Evolutionary conservation across 2,113 vertebrate genomes (phyloP).

Genomic region (Tachysurus vachellii): DNA sequence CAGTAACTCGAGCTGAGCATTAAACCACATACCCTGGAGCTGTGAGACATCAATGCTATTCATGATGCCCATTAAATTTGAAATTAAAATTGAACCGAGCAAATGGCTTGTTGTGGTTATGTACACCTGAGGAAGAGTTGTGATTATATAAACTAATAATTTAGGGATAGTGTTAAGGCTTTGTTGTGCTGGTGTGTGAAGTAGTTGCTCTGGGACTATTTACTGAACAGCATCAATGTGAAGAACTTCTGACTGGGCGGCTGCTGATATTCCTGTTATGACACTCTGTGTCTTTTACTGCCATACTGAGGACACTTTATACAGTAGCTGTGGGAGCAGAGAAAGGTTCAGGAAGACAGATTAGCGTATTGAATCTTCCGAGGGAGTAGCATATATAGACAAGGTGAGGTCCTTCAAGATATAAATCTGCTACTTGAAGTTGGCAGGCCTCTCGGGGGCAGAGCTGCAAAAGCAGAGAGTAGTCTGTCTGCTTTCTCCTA

Average conservation of each 20-base stretch:
- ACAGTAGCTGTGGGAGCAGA: background rate
- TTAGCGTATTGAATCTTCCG: constrained; percentile 15
- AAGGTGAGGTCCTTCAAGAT: constrained; percentile 23
- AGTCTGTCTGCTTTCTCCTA: constrained; percentile 28
- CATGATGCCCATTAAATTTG: background rate
- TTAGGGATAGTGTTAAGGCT: background rate
- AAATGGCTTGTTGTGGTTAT: background rate
- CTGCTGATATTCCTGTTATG: background rate
- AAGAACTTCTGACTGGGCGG: background rate
- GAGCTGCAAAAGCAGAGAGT: background rate
- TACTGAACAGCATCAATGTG: background rate
- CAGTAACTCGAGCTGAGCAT: background rate
- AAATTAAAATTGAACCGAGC: too few relatives aligned
- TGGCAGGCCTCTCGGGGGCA: constrained; percentile 4
- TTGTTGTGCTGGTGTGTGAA: background rate
- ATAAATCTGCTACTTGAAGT: constrained; percentile 30
- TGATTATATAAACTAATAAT: background rate
- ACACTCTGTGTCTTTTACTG: constrained; percentile 22
- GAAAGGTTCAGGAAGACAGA: constrained; percentile 8
- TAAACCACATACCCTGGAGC: background rate
- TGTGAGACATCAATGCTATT: background rate
- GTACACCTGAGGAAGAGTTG: background rate
- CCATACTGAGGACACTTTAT: background rate
- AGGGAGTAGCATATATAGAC: constrained; percentile 16
- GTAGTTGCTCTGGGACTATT: background rate